Conservation (phyloP, 2,888 invertebrate species). For the Alloplasta piceator region DNA sequence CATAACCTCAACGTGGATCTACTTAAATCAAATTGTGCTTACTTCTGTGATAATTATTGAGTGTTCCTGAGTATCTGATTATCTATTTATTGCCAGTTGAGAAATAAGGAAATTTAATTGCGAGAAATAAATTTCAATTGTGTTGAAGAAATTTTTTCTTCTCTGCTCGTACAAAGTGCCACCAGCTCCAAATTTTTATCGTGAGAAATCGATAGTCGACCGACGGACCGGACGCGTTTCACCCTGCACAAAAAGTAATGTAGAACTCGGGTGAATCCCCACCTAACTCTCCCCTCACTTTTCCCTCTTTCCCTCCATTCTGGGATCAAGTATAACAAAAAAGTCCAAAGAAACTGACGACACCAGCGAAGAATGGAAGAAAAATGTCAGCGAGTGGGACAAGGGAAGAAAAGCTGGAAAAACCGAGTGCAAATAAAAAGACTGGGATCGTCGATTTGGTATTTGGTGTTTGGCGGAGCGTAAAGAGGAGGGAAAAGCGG, state of each 20-base stretch:
- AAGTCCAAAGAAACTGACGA: constrained; percentile 6
- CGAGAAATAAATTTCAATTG: too few relatives aligned
- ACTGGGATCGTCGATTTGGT: constrained; percentile 40
- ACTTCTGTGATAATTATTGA: too few relatives aligned
- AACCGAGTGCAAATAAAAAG: constrained; percentile 18
- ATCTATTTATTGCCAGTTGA: too few relatives aligned
- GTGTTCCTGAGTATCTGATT: too few relatives aligned
- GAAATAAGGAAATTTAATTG: too few relatives aligned
- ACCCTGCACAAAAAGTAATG: constrained; percentile 38
- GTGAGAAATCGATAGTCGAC: constrained; percentile 48
- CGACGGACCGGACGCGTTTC: constrained; percentile 14
- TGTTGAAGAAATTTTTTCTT: too few relatives aligned
- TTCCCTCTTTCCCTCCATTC: background rate
- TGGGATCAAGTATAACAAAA: constrained; percentile 1
- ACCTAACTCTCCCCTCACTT: background rate
- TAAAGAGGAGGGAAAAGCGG: too few relatives aligned
- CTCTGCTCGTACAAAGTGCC: constrained; percentile 11
- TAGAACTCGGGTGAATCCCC: constrained; percentile 2
- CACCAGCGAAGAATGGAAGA: background rate
- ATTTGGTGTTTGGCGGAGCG: background rate
- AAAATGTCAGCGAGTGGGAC: too few relatives aligned
- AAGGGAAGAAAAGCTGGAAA: constrained; percentile 18
- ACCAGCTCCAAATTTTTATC: constrained; percentile 37
- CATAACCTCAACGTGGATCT: too few relatives aligned
- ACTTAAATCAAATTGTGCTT: too few relatives aligned